Percentiles rank a stretch among this genome's conserved stretches.
Evolutionary conservation across 2,797 vertebrate species (phyloP).

Genomic region (Cirrhinus molitorella): DNA sequence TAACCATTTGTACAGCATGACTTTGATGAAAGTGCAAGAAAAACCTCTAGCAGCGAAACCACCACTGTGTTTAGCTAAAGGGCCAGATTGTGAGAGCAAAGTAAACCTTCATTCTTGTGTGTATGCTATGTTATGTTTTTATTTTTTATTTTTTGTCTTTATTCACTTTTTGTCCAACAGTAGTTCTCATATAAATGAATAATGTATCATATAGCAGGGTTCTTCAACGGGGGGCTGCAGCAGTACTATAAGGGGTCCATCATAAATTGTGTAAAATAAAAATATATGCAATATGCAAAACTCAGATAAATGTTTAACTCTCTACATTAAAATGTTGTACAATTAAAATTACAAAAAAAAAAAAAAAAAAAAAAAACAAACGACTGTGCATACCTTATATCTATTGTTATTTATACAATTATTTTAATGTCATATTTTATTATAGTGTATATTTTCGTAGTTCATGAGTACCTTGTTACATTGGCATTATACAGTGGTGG

Average conservation of each 20-base stretch:
- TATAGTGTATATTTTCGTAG: neutral
- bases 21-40: constrained; percentile 63
- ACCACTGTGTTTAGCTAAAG: constrained; percentile 57
- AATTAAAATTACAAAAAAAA: too few relatives aligned
- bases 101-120: constrained; percentile 31
- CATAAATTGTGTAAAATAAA: neutral
- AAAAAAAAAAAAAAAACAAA: too few relatives aligned
- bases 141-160: neutral
- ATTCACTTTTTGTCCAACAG: neutral
- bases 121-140: neutral
- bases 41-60: constrained; percentile 59
- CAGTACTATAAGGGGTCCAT: too few relatives aligned
- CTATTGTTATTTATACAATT: neutral
- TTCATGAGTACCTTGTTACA: neutral
- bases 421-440: neutral
- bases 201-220: neutral
- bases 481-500: neutral
- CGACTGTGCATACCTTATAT: too few relatives aligned
- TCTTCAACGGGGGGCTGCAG: neutral
- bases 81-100: constrained; percentile 32
- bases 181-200: neutral
- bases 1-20: constrained; percentile 60
- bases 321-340: too few relatives aligned
- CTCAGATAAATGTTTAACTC: too few relatives aligned
- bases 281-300: neutral